Percentiles rank a stretch among this genome's conserved stretches.
Evolutionary conservation across 2,797 vertebrate species (phyloP).

Genomic region (Ctenopoma multispine): DNA sequence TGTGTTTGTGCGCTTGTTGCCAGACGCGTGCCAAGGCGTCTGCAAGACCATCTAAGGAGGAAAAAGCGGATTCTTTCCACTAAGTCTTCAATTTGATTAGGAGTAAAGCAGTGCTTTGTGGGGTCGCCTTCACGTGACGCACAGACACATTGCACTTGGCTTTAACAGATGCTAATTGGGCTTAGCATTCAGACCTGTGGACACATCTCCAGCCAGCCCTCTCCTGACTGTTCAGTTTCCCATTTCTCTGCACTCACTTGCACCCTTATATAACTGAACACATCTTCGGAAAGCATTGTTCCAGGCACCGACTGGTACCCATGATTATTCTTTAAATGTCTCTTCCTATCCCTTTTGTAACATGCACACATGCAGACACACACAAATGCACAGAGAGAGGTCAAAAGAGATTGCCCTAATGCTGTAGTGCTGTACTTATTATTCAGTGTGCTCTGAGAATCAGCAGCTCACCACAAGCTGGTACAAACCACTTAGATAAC

Average conservation of each 20-base stretch:
- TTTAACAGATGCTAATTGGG: slow-evolving; percentile 70
- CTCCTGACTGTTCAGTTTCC: slow-evolving; percentile 19
- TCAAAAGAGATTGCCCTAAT: slow-evolving; percentile 68
- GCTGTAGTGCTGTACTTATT: slow-evolving; percentile 58
- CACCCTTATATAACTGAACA: slow-evolving; percentile 26
- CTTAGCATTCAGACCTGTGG: slow-evolving; percentile 52
- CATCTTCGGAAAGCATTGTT: slow-evolving; percentile 33
- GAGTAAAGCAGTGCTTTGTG: slow-evolving; percentile 64
- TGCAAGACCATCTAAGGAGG: slow-evolving; percentile 49
- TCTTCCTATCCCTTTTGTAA: background rate
- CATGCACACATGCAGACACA: slow-evolving; percentile 9
- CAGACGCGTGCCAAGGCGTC: slow-evolving; percentile 51
- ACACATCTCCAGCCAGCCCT: slow-evolving; percentile 28
- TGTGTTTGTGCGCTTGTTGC: slow-evolving; percentile 47
- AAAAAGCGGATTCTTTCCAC: slow-evolving; percentile 68
- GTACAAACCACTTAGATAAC: slow-evolving; percentile 49
- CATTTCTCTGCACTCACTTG: slow-evolving; percentile 6
- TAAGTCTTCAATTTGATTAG: slow-evolving; percentile 81
- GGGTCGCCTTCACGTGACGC: slow-evolving; percentile 73
- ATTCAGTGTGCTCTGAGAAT: slow-evolving; percentile 54
- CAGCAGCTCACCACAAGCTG: slow-evolving; percentile 44
- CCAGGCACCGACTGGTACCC: slow-evolving; percentile 20
- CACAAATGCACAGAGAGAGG: slow-evolving; percentile 40
- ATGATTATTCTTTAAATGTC: slow-evolving; percentile 14
- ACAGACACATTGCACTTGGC: slow-evolving; percentile 75